Evolutionary conservation across 1,140 invertebrate species (phyloP), one percentile per base, ranked within the genome.

Genomic region (Drosophila truncata): DNA sequence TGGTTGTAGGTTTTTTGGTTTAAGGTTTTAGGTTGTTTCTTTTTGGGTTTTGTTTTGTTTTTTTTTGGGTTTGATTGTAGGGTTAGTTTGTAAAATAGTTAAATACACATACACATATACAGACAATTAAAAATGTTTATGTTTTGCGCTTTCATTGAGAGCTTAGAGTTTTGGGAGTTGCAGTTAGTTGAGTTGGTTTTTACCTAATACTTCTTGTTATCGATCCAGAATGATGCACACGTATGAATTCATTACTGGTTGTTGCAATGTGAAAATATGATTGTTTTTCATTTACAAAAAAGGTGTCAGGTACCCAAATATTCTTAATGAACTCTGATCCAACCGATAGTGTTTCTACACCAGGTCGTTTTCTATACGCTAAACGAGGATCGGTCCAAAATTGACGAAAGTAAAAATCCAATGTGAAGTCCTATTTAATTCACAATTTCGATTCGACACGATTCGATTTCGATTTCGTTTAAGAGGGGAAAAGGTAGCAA

Each of bases 331-430:
- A 99, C 94, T 98, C 98, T 82, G 96, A 98, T 80, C 96, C 98
- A 80, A 97, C 97, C 80, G 97, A 97, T 73, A 98, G 94, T 77
- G 96, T 98, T 93, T 98, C 97, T 70, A 98, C 96, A 66, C 97
- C 97, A 44, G 95, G 95, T 92, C 96, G 94, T 93, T 97, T 96
- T 93, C 96, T 96, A 94, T 98, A 99, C 72, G 96, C 97, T 92
- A 99, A 94, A 90, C 98, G 95, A 77, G 97, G 97, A 94, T 99
- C 98, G 92, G 96, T 98, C 98, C 98, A 99, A 94, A 97, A 98
- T 95, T 99, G 98, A 93, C 98, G 97, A 95, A 99, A 98, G 96
- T 99, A 99, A 95, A 99, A 98, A 95, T 99, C 98, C 95, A 99
- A 94, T 70, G 98, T 99, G 94, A 99, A 99, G 95, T 99, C 98